Conservation (phyloP, 2,797 vertebrate genomes). For the Syncerus caffer region DNA sequence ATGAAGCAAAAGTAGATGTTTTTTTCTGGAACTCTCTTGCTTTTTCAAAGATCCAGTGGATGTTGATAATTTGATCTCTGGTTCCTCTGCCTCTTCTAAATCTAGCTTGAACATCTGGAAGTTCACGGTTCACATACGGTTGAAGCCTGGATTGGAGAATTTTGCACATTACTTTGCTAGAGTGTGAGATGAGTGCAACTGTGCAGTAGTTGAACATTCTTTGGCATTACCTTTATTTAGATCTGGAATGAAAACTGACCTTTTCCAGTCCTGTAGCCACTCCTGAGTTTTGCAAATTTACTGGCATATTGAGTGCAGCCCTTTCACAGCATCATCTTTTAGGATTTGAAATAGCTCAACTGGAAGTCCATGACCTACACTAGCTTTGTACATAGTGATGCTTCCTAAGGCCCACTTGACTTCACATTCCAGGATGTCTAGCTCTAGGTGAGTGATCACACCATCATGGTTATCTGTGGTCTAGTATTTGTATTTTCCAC, state of each 20-base stretch:
- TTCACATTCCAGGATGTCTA: not conserved
- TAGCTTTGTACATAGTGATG: not conserved
- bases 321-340: not conserved
- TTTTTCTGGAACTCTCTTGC: not conserved
- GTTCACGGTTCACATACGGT: fast-evolving
- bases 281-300: not conserved
- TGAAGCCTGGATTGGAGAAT: not conserved
- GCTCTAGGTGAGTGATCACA: not conserved
- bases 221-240: not conserved
- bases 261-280: not conserved
- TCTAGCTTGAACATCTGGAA: not conserved
- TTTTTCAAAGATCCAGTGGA: not conserved
- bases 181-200: not conserved
- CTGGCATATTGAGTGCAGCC: not conserved
- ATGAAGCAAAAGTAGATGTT: not conserved
- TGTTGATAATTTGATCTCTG: not conserved
- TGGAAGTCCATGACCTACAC: not conserved
- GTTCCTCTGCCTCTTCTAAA: not conserved
- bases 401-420: not conserved
- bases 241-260: not conserved
- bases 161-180: not conserved
- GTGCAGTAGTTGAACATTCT: not conserved
- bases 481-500: not conserved
- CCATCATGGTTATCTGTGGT: not conserved
- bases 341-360: not conserved